Conservation (phyloP, 2,113 vertebrate species). For the Perca fluviatilis region DNA sequence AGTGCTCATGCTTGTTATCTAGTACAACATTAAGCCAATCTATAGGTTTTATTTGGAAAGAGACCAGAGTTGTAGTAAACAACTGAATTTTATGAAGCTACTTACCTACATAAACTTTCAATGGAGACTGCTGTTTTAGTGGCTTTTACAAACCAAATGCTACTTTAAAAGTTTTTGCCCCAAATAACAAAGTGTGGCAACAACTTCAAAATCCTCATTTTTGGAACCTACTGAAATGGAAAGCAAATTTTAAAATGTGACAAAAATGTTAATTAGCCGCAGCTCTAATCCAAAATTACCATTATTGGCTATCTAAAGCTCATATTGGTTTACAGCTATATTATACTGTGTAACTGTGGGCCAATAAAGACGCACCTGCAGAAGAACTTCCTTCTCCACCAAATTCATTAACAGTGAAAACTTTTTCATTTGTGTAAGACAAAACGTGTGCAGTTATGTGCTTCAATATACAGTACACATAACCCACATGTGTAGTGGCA, state of each 20-base stretch:
- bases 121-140: neutral
- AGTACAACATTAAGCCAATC: constrained; percentile 1
- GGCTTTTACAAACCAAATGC: neutral
- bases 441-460: neutral
- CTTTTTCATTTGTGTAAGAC: neutral
- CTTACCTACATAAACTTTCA: neutral
- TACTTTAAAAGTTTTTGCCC: neutral
- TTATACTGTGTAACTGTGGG: neutral
- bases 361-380: neutral
- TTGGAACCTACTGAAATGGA: neutral
- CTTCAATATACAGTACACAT: neutral
- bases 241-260: neutral
- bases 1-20: neutral
- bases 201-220: constrained; percentile 1
- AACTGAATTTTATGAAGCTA: neutral
- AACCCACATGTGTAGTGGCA: neutral
- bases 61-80: neutral
- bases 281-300: neutral
- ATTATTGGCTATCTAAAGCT: neutral
- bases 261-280: neutral
- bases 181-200: neutral
- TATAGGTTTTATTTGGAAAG: neutral
- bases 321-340: neutral
- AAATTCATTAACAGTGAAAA: neutral
- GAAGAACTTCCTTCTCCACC: constrained; percentile 3